These are phyloP conservation scores for Sebastes kiyomatsui DNA, from an alignment of 2,797 vertebrate species.

Conservation along the genomic window DNA sequence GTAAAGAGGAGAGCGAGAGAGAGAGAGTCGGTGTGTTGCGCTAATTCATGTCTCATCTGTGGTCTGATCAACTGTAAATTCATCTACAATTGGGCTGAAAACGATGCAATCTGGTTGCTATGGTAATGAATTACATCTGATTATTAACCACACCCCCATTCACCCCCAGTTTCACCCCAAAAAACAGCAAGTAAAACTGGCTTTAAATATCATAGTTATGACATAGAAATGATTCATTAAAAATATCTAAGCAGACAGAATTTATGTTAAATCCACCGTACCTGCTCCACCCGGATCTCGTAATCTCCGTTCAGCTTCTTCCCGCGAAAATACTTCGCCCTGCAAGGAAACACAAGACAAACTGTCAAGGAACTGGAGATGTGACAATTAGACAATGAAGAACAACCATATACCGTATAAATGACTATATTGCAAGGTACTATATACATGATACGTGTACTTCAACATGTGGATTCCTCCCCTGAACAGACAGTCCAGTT, in stretches of 20 bases:
- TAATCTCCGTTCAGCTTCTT: slow-evolving; percentile 95
- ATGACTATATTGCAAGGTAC: not conserved
- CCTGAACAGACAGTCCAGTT: not conserved
- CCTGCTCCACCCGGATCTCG: slow-evolving; percentile 97
- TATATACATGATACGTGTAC: not conserved
- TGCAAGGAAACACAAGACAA: slow-evolving; percentile 64
- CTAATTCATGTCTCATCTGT: too few relatives aligned
- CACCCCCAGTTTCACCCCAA: not conserved
- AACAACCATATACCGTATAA: not conserved
- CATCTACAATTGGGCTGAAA: too few relatives aligned
- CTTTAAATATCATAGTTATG: not conserved
- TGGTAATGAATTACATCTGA: too few relatives aligned
- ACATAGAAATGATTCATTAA: not conserved
- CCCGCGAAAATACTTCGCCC: slow-evolving; percentile 94
- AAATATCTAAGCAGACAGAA: not conserved
- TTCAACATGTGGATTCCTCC: not conserved
- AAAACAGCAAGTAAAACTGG: not conserved
- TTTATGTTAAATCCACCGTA: slow-evolving; percentile 63
- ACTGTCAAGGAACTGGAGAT: not conserved
- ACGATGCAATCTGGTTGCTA: too few relatives aligned
- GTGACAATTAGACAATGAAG: not conserved
- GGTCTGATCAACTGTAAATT: too few relatives aligned
- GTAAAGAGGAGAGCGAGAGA: too few relatives aligned
- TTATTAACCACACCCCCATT: too few relatives aligned
- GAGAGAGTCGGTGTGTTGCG: too few relatives aligned